A percentile compares a stretch with the other conserved stretches of the same genome.
Conservation (phyloP, 2,113 vertebrate species). For the Anser brachyrhynchus region DNA sequence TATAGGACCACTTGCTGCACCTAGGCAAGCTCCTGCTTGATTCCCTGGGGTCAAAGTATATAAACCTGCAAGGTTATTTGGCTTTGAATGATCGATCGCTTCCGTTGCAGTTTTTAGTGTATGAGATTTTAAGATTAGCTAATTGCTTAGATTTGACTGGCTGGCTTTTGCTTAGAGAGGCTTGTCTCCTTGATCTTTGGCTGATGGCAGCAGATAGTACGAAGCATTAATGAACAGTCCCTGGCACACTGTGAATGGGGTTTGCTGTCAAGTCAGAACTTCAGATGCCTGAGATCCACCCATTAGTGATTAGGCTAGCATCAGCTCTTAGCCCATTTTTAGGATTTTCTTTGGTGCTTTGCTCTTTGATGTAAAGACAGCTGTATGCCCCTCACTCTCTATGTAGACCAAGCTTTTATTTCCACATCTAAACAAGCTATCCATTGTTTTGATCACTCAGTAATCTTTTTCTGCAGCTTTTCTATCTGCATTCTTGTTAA, state of each 20-base stretch:
- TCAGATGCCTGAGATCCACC: conserved; percentile 24
- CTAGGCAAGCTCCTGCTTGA: not conserved
- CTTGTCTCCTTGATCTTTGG: not conserved
- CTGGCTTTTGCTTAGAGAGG: not conserved
- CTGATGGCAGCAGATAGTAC: not conserved
- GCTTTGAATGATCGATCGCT: not conserved
- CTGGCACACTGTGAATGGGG: conserved; percentile 28
- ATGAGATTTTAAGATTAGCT: not conserved
- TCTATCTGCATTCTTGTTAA: conserved; percentile 30
- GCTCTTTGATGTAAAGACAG: conserved; percentile 55
- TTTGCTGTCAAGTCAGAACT: conserved; percentile 48
- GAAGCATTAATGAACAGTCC: conserved; percentile 11
- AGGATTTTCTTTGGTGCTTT: not conserved
- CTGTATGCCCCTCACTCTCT: conserved; percentile 29
- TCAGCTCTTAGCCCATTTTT: conserved; percentile 39
- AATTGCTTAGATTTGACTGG: not conserved
- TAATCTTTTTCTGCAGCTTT: not conserved
- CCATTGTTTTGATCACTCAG: conserved; percentile 28
- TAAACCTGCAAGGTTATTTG: not conserved
- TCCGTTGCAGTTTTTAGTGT: not conserved
- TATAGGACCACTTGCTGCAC: not conserved
- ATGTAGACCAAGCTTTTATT: conserved; percentile 2
- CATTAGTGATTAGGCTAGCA: not conserved
- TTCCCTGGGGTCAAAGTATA: not conserved
- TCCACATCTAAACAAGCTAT: conserved; percentile 38